phyloP scores from a whole-genome alignment of 2,888 invertebrate genomes.

The Hydriomena furcata region DNA sequence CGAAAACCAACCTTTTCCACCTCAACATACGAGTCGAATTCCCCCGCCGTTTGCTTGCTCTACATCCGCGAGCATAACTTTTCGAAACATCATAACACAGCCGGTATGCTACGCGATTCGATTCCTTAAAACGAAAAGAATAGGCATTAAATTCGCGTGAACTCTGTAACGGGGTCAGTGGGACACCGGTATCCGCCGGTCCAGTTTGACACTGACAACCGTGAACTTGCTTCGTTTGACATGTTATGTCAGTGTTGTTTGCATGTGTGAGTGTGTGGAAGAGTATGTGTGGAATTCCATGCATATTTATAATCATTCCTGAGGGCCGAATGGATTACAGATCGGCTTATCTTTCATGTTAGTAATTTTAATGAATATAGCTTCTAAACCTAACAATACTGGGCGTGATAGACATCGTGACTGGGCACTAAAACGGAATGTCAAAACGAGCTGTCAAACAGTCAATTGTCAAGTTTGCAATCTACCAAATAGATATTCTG shows the following conservation, averaged over 20 bases:
- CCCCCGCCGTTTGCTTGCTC: slow-evolving; percentile 9
- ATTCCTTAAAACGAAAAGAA: slow-evolving; percentile 4
- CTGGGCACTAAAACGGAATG: slow-evolving; percentile 12
- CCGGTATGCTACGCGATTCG: slow-evolving; percentile 5
- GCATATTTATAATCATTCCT: neutral
- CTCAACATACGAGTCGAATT: slow-evolving; percentile 1
- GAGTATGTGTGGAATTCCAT: slow-evolving; percentile 21
- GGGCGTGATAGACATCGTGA: slow-evolving; percentile 12
- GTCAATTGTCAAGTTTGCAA: neutral
- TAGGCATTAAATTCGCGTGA: slow-evolving; percentile 11
- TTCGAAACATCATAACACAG: slow-evolving; percentile 19
- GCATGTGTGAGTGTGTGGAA: slow-evolving; percentile 31
- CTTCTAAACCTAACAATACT: too few relatives aligned
- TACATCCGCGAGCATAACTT: slow-evolving; percentile 11
- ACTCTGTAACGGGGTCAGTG: slow-evolving; percentile 47
- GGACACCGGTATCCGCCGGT: slow-evolving; percentile 56
- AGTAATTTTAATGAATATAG: too few relatives aligned
- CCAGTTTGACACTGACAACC: slow-evolving; percentile 50
- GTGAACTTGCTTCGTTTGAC: slow-evolving; percentile 68
- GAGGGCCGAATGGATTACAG: too few relatives aligned
- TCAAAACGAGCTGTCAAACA: slow-evolving; percentile 5
- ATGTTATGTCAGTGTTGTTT: slow-evolving; percentile 48
- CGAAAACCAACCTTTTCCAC: neutral
- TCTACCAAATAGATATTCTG: neutral
- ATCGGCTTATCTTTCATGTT: too few relatives aligned